Base-by-base conservation (phyloP, 1,140 invertebrate species). In the Sinonovacula constricta region DNA sequence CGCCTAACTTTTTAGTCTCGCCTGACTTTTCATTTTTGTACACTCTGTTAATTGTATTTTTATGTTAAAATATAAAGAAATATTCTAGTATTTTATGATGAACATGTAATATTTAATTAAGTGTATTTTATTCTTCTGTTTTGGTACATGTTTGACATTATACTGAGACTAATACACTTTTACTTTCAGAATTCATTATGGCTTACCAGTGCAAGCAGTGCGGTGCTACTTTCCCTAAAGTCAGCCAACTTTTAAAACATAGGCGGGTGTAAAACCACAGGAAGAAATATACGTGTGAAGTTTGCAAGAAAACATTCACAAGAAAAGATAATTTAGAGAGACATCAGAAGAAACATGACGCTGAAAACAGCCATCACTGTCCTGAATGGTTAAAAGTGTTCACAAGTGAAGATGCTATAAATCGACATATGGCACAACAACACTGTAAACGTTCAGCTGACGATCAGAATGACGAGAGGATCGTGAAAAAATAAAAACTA, bases 251-350 rank as follows among this genome's bases (percentile, higher is more conserved):
- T 2, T 28, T 28, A 14, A 30, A 67, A 34, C 36, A 67, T 67
- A 7, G 65, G 36, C 3, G 39, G 36, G 14, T 24, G 4, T 22
- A 51, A 53, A 67, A 67, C 36, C 65, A 67, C 36, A 51, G 65
- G 65, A 39, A 67, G 26, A 53, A 28, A 49, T 51, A 7, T 30
- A 67, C 62, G 7, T 65, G 65, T 31, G 3, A 18, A 15, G 22
- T 18, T 24, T 53, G 45, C 18, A 53, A 67, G 24, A 81, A 81
- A 33, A 67, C 34, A 5, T 81, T 81, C 54, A 51, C 22, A 57
- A 18, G 67, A 54, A 59, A 67, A 53, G 65, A 67, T 33, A 67
- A 67, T 45, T 53, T 67, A 15, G 65, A 67, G 22, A 26, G 65
- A 26, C 65, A 67, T 30, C 4, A 36, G 65, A 49, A 4, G 18